Evolutionary conservation across 2,888 invertebrate genomes (phyloP), one percentile per base, ranked within the genome.

Genomic region (Xanthia togata): DNA sequence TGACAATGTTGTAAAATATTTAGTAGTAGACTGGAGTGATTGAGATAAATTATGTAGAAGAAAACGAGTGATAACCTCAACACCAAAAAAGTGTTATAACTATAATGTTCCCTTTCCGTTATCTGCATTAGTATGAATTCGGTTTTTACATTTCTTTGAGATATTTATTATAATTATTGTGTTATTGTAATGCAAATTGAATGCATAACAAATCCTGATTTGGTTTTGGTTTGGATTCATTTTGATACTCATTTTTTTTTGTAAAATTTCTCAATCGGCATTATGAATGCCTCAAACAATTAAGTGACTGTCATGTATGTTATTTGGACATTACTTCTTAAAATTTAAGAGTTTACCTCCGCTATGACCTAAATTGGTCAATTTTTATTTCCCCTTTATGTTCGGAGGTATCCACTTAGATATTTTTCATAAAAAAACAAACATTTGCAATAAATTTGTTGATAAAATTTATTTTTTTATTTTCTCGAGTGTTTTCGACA

Each of bases 391-490:
- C 44, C 31, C 47, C 79, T 74, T 85, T 81, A 81, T 76, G 77
- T 82, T 76, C 82, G 87, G 93, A 92, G 92, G 93, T 93, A 91
- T 90, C 89, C 92, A 85, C 93, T 94, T 94, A 93, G 91, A 93
- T 92, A 88, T 88, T 90, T 91, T 91, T 91, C 89, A 90, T 88
- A 89, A 89, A 91, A 78, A 88, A 59, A 81, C 80, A 87, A 85
- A 81, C 91, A 93, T 94, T 94, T 95, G 93, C 92, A 96, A 94
- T 95, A 95, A 95, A 93, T 94, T 94, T 95, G 94, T 94, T 95
- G 92, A 94, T 91, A 87, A 82, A 85, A 92, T 89, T 85, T 82
- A 17, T 38, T 72, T 63, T 62, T 55, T 78, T 44, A 23, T n/a
- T 65, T 78, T 63, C 11, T 79, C 0, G 14, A 26, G 14, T 17